Base-by-base conservation (phyloP, 2,113 vertebrate species). In the Camelus dromedarius region DNA sequence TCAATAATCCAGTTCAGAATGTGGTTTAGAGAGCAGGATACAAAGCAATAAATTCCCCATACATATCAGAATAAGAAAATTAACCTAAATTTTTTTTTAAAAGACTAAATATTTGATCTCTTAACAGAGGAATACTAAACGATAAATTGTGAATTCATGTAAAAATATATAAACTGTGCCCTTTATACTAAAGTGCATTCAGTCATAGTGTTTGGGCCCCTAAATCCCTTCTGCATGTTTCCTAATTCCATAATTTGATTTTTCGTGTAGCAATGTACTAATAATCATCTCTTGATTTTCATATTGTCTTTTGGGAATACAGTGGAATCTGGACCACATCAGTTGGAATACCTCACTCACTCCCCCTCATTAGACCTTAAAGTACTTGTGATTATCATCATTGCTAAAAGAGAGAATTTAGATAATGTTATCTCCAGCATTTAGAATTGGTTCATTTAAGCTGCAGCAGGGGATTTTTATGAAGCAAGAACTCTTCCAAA, bases 101-200 rank as follows among this genome's bases (percentile, higher is more conserved):
- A 96, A 96, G 86, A 83, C 86, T 95, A 97, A 93, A 92, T 94
- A 94, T 60, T 89, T 96, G 94, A 97, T 96, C 89, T 95, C 24
- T 84, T 48, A 94, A 89, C 24, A 96, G 79, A 66, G 91, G 92
- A 97, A 96, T 94, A 77, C 77, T 72, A 97, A 97, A 90, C 89
- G 97, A 79, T 89, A 73, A 86, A 95, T 84, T 91, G 95, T 42
- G 69, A 95, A 98, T 95, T 94, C 56, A 92, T 96, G 96, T 88
- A 84, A 96, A 32, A 92, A 73, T 85, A 93, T 60, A 96, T 92
- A 96, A 97, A 92, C 86, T 98, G 92, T 98, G 98, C 98, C 98
- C 98, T 98, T 98, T 95, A 95, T 96, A 96, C 97, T 98, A 98
- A 99, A 99, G 98, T 98, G 98, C 98, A 97, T 97, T 86, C 80